Percentiles rank a stretch among this genome's conserved stretches.
phyloP scores from a whole-genome alignment of 1,140 invertebrate species.

The Lerema accius region DNA sequence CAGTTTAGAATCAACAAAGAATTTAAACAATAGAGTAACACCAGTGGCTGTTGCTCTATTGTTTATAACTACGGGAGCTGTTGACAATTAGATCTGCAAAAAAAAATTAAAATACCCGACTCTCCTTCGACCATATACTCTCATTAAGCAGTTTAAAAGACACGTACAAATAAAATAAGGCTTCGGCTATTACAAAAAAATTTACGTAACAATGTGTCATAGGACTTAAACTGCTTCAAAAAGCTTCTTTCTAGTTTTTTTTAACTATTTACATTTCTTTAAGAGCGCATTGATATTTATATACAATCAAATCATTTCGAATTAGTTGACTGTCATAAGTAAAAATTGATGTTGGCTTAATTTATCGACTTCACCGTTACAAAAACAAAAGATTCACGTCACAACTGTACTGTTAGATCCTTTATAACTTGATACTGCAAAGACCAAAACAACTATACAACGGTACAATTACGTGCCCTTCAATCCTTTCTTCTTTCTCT shows the following conservation, averaged over 20 bases:
- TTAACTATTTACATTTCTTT: no score
- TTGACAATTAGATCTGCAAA: conserved; percentile 48
- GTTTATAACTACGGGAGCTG: conserved; percentile 68
- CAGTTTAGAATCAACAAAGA: conserved; percentile 34
- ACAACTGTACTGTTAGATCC: conserved; percentile 12
- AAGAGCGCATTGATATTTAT: no score
- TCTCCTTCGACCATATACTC: background rate
- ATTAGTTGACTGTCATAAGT: no score
- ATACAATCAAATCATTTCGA: no score
- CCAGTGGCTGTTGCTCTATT: conserved; percentile 68
- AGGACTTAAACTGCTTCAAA: no score
- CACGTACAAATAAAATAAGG: no score
- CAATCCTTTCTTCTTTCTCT: conserved; percentile 45
- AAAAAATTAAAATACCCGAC: conserved; percentile 24
- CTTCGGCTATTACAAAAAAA: no score
- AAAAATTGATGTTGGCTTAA: no score
- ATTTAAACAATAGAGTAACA: conserved; percentile 64
- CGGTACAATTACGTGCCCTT: conserved; percentile 29
- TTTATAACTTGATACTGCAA: conserved; percentile 9
- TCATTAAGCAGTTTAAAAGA: no score
- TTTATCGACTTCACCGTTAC: no score
- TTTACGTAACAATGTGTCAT: no score
- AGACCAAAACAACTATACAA: conserved; percentile 25
- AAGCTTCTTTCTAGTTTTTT: no score
- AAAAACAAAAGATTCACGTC: conserved; percentile 5